Evolutionary conservation across 1,140 invertebrate species (phyloP).

Genomic region (Drosophila takahashii): DNA sequence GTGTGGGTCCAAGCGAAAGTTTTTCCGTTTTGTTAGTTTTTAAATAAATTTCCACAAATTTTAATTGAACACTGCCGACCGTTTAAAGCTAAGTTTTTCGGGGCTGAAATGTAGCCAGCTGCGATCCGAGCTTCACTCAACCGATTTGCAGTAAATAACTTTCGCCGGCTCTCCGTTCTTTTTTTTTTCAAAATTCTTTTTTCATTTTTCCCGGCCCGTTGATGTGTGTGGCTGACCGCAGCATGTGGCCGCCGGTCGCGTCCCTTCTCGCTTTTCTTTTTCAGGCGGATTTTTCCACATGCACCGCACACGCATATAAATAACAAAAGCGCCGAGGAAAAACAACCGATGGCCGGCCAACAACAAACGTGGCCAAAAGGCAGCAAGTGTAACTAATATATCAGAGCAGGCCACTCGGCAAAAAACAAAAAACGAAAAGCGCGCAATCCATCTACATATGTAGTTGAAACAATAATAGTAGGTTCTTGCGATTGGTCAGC

Average conservation of each 20-base stretch:
- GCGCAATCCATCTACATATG: slow-evolving; percentile 37
- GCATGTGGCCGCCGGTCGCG: slow-evolving; percentile 56
- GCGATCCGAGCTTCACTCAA: slow-evolving; percentile 64
- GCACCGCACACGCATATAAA: slow-evolving; percentile 62
- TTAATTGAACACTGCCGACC: slow-evolving; percentile 59
- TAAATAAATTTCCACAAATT: slow-evolving; percentile 67
- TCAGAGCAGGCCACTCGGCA: slow-evolving; percentile 36
- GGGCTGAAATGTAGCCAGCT: slow-evolving; percentile 59
- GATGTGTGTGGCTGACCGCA: slow-evolving; percentile 78
- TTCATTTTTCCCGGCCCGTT: slow-evolving; percentile 51
- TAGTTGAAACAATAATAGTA: slow-evolving; percentile 44
- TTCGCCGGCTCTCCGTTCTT: slow-evolving; percentile 59
- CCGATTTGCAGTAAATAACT: slow-evolving; percentile 81
- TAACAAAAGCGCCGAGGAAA: slow-evolving; percentile 44
- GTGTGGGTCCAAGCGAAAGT: slow-evolving; percentile 41
- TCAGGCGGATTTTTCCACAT: slow-evolving; percentile 42
- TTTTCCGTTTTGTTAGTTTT: slow-evolving; percentile 68
- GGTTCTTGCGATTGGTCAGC: slow-evolving; percentile 6
- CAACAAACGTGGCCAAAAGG: slow-evolving; percentile 25
- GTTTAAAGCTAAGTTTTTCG: slow-evolving; percentile 52
- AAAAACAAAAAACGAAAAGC: slow-evolving; percentile 1
- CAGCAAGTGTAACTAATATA: slow-evolving; percentile 74
- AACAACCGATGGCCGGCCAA: slow-evolving; percentile 6
- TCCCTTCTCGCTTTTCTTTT: slow-evolving; percentile 32
- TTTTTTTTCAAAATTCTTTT: slow-evolving; percentile 8